Conservation (phyloP, 2,113 vertebrate species). For the Ancistrus triradiatus region DNA sequence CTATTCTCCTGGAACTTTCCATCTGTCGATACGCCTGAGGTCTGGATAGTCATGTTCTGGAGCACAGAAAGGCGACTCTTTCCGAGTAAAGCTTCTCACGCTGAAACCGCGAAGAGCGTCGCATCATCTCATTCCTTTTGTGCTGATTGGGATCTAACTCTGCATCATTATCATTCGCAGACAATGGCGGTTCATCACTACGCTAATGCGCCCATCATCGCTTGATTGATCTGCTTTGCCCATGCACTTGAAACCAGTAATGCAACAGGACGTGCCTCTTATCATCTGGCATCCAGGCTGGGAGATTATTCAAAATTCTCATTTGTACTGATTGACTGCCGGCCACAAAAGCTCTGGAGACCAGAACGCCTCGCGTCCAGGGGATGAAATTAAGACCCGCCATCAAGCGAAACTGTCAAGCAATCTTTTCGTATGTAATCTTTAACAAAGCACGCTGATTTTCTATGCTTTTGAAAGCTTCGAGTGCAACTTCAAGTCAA, state of each 20-base stretch:
- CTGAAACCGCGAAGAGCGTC: not conserved
- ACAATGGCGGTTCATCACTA: slow-evolving; percentile 42
- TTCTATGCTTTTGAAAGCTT: no score
- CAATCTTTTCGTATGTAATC: no score
- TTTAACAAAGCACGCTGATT: no score
- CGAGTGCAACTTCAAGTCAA: no score
- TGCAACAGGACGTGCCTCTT: slow-evolving; percentile 6
- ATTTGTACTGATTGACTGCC: slow-evolving; percentile 18
- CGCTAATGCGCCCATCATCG: slow-evolving; percentile 31
- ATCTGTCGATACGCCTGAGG: not conserved
- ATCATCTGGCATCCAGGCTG: slow-evolving; percentile 5
- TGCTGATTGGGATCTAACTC: slow-evolving; percentile 31
- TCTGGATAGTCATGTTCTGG: no score
- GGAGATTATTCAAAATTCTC: slow-evolving; percentile 6
- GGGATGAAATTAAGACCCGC: not conserved
- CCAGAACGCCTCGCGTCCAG: not conserved
- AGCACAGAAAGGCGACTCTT: not conserved
- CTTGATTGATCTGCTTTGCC: slow-evolving; percentile 29
- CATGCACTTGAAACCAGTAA: slow-evolving; percentile 8
- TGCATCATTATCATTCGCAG: slow-evolving; percentile 29
- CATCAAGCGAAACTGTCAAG: not conserved
- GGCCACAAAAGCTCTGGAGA: not conserved
- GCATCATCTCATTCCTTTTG: slow-evolving; percentile 45
- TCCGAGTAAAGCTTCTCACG: slow-evolving; percentile 1
- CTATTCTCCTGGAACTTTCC: not conserved